Evolutionary conservation across 2,797 vertebrate species (phyloP).

Genomic region (Macropus fuliginosus): DNA sequence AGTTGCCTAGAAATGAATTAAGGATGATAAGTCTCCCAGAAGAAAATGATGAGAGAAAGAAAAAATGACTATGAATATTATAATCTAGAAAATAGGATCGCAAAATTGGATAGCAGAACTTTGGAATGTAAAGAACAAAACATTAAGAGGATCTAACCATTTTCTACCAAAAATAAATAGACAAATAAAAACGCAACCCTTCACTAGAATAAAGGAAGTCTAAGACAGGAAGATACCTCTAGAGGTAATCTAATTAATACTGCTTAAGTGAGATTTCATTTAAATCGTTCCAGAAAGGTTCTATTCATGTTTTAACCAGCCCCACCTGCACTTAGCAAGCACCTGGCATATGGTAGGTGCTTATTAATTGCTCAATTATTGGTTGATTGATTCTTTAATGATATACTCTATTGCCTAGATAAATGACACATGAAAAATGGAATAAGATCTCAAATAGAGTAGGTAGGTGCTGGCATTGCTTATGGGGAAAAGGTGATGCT

Average conservation of each 20-base stretch:
- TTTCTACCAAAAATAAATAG: background rate
- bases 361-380: background rate
- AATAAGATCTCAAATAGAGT: background rate
- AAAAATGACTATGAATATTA: background rate
- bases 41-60: background rate
- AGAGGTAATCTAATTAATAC: background rate
- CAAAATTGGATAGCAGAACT: background rate
- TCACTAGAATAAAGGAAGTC: background rate
- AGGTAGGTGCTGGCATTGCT: background rate
- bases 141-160: background rate
- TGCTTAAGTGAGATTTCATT: background rate
- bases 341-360: rapidly evolving
- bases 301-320: background rate
- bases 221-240: background rate
- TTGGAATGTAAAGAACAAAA: background rate
- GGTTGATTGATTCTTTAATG: background rate
- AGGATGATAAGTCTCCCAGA: background rate
- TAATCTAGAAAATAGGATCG: background rate
- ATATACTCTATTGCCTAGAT: background rate
- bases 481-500: background rate
- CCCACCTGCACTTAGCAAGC: rapidly evolving
- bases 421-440: background rate
- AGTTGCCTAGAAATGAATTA: background rate
- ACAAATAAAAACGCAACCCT: background rate
- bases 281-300: background rate